A percentile compares a stretch with the other conserved stretches of the same genome.
Conservation (phyloP, 2,888 invertebrate genomes). For the Mechanitis messenoides region DNA sequence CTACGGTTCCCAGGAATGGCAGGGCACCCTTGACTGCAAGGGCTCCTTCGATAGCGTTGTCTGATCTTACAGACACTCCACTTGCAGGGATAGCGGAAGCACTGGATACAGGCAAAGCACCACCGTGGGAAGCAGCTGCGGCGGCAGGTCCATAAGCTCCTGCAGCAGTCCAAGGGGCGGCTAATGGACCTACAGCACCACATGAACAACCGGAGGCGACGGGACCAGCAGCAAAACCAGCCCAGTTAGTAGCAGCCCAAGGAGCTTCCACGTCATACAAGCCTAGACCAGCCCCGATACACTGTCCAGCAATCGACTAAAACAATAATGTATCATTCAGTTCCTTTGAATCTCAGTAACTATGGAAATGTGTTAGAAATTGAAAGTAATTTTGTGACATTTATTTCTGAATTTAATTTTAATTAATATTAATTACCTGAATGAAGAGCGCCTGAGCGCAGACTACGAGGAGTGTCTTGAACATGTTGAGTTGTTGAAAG, state of each 20-base stretch:
- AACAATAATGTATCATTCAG: slow-evolving; percentile 12
- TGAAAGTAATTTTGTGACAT: neutral
- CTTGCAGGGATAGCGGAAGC: slow-evolving; percentile 20
- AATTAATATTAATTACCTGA: slow-evolving; percentile 29
- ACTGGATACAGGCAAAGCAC: slow-evolving; percentile 13
- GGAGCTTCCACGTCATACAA: slow-evolving; percentile 5
- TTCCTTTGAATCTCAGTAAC: neutral
- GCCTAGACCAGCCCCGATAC: slow-evolving; percentile 21
- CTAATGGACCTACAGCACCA: slow-evolving; percentile 12
- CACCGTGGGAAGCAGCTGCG: slow-evolving; percentile 13
- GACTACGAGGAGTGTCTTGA: slow-evolving; percentile 33
- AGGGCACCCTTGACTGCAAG: slow-evolving; percentile 29
- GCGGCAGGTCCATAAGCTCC: slow-evolving; percentile 7
- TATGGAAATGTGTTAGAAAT: neutral
- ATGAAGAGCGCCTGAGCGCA: slow-evolving; percentile 37
- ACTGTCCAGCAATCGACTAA: slow-evolving; percentile 33
- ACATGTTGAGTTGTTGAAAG: slow-evolving; percentile 30
- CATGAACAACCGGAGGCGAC: slow-evolving; percentile 9
- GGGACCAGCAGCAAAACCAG: slow-evolving; percentile 7
- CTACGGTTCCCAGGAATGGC: slow-evolving; percentile 16
- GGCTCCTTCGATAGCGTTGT: slow-evolving; percentile 36
- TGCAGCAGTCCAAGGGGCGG: slow-evolving; percentile 11
- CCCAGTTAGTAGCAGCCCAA: slow-evolving; percentile 2
- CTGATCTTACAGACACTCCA: slow-evolving; percentile 15
- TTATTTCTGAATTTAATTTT: neutral